A percentile compares a stretch with the other conserved stretches of the same genome.
Conservation (phyloP, 2,797 vertebrate species). For the Syngnathus acus region DNA sequence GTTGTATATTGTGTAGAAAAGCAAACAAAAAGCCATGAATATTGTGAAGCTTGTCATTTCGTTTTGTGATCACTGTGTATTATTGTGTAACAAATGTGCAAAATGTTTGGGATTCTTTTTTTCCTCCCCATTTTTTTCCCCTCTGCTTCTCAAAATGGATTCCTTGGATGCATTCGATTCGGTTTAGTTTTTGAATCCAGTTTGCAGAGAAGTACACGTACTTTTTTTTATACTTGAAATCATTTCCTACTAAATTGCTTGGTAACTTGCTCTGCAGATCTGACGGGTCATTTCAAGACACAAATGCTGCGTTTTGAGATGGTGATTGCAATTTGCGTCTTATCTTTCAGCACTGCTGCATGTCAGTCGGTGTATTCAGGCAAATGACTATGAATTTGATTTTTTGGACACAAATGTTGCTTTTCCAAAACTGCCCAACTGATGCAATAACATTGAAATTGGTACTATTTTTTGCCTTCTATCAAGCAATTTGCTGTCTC, state of each 20-base stretch:
- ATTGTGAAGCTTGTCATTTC: slow-evolving; percentile 93
- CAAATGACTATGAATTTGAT: not conserved
- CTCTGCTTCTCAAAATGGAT: slow-evolving; percentile 50
- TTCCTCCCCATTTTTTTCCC: slow-evolving; percentile 1
- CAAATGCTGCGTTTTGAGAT: no score
- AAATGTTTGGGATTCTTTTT: slow-evolving; percentile 78
- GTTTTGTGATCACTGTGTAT: slow-evolving; percentile 87
- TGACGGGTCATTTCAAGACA: not conserved
- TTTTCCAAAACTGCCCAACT: not conserved
- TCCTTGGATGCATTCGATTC: slow-evolving; percentile 52
- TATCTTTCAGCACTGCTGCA: not conserved
- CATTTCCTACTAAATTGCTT: not conserved
- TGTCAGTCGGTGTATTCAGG: not conserved
- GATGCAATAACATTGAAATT: not conserved
- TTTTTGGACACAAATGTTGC: no score
- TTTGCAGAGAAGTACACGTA: slow-evolving; percentile 44
- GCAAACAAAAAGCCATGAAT: slow-evolving; percentile 85
- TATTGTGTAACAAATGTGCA: slow-evolving; percentile 87
- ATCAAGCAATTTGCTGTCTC: not conserved
- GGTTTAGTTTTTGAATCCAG: slow-evolving; percentile 37
- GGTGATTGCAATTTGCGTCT: no score
- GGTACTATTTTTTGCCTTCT: not conserved
- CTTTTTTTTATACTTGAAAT: slow-evolving; percentile 3
- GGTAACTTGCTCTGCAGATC: no score
- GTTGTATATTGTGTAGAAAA: slow-evolving; percentile 96